Base-by-base conservation (phyloP, 1,140 invertebrate genomes). In the Wiebesia pumilae region DNA sequence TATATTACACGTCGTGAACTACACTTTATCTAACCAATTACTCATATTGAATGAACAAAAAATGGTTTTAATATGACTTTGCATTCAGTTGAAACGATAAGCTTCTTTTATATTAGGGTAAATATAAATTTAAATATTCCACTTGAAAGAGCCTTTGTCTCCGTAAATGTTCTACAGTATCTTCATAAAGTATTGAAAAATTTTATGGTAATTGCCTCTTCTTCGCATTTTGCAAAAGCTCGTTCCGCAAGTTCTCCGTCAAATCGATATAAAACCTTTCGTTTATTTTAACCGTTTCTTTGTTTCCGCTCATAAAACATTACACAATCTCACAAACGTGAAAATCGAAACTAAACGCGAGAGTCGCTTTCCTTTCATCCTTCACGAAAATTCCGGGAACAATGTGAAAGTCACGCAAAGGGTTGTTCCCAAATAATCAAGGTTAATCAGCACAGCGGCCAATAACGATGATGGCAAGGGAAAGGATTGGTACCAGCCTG, bases 381-480 rank as follows among this genome's bases (percentile, higher is more conserved):
- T 43, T 47, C 21, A 30, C 75, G 43, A 77, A 77, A 77, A 51
- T 51, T 77, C 43, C 43, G 24, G 24, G 3, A 38, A 47, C 30
- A 47, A 51, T 47, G 43, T 51, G 75, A 77, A 77, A 77, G 75
- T 77, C 75, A 77, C 43, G 43, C 38, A 12, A 77, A 75, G 40
- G 35, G 40, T 27, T 75, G 3, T 7, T 3, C 24, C 0, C 3
- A 3, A 38, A 38, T 24, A 24, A 75, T 75, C 38, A 43, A 3
- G 35, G 35, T 38, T 33, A 43, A 43, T 35, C 2, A 3, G 21
- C 4, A 27, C 16, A 7, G 75, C 24, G 6, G 7, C 75, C 14
- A 16, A 77, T 30, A 30, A 77, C 43, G 43, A 77, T 51, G 10
- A 16, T 19, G 43, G 40, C 7, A 51, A n/a, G 75, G 1, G 1